Conservation (phyloP, 2,113 vertebrate species). For the Sylvilagus bachmani region DNA sequence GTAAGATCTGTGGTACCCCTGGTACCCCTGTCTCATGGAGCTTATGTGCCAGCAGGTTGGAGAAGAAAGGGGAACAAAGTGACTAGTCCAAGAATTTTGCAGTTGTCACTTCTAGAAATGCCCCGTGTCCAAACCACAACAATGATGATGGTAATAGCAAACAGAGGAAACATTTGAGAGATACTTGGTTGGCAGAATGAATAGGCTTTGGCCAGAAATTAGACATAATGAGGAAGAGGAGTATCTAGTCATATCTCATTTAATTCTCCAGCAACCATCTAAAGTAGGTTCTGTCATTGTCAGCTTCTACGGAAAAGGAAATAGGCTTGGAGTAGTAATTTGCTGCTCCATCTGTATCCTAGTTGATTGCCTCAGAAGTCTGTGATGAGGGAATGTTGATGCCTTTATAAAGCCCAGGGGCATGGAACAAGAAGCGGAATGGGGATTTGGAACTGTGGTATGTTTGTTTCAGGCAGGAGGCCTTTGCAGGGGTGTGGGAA, state of each 20-base stretch:
- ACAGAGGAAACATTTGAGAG: slow-evolving; percentile 32
- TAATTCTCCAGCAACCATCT: not conserved
- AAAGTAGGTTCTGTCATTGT: not conserved
- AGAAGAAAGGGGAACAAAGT: slow-evolving; percentile 8
- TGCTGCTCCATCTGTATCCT: not conserved
- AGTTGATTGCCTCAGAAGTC: not conserved
- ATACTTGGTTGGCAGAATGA: slow-evolving; percentile 23
- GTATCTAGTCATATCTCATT: slow-evolving; percentile 9
- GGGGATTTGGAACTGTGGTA: not conserved
- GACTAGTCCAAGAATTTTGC: slow-evolving; percentile 1
- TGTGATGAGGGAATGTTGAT: not conserved
- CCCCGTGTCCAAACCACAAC: not conserved
- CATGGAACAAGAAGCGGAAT: not conserved
- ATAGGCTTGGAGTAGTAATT: not conserved
- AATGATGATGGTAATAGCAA: not conserved
- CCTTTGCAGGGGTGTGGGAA: slow-evolving; percentile 16
- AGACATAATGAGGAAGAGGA: slow-evolving; percentile 5
- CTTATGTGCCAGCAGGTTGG: not conserved
- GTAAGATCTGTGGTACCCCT: not conserved
- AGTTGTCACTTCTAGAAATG: not conserved
- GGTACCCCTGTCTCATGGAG: not conserved
- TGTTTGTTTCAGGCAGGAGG: not conserved
- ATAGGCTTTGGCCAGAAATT: not conserved
- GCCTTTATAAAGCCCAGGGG: not conserved
- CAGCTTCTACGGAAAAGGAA: slow-evolving; percentile 5